Base-by-base conservation (phyloP, 2,113 vertebrate genomes). In the Bujurquina vittata region DNA sequence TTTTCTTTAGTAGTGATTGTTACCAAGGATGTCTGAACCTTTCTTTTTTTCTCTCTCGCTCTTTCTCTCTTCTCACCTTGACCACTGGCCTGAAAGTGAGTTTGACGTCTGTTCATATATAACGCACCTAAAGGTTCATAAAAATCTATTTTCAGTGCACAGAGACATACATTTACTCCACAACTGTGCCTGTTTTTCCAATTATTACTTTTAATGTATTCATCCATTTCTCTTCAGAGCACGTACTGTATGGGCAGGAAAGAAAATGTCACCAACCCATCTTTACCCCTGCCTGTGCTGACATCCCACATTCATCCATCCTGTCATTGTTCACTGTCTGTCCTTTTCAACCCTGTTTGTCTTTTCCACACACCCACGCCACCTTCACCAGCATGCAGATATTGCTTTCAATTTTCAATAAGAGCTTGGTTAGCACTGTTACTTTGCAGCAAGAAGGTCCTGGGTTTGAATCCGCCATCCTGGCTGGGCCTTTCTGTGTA, bases 21-120 rank as follows among this genome's bases (percentile, higher is more conserved):
- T 90, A 90, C 90, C 89, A 90, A 92, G 92, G 88, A 90, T 62
- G 33, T 79, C 75, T 86, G 40, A 84, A 85, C 31, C 81, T 56
- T 87, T 65, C 88, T 67, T 61, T 1, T 77, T 40, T 0, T 18
- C n/a, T n/a, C n/a, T 1, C 22, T 82, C 81, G 52, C 80, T 52
- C 11, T 52, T 4, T 31, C 20, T 35, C 4, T 83, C 62, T 11
- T 40, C 49, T 81, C n/a, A 18, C 46, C 63, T 55, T 83, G 62
- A 57, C 58, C 55, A 54, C 65, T 63, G 63, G 61, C 75, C 77
- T 26, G 26, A 61, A 43, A 20, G 52, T 56, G 59, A 63, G 26
- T 40, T 43, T 84, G 80, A 84, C 1, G 3, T 69, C 67, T 79
- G 46, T 56, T 75, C 54, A 18, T 75, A 74, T 63, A 76, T 65